phyloP scores from a whole-genome alignment of 2,797 vertebrate genomes.

The Epinephelus coioides region DNA sequence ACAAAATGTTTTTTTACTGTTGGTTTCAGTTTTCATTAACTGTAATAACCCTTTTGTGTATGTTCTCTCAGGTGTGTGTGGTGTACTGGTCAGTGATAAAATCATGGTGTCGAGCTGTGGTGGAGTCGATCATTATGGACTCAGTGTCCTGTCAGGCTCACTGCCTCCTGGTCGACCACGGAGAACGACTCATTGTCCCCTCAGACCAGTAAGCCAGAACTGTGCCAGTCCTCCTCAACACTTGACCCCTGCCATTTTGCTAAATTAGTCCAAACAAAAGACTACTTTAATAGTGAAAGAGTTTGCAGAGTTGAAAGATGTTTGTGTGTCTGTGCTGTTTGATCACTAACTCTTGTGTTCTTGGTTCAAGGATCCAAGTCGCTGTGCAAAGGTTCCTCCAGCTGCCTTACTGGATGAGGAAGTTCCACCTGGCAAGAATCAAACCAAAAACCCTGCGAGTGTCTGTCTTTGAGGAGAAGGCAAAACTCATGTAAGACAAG shows the following conservation, averaged over 20 bases:
- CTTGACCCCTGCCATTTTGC: neutral
- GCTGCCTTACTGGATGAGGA: constrained; percentile 90
- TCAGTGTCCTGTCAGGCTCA: constrained; percentile 43
- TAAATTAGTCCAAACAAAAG: neutral
- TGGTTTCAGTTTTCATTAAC: too few relatives aligned
- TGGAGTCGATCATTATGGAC: constrained; percentile 75
- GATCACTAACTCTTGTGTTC: neutral
- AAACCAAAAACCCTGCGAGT: constrained; percentile 88
- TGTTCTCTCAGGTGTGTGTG: constrained; percentile 78
- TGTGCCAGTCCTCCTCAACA: neutral
- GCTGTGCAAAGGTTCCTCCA: constrained; percentile 85
- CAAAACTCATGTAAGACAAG: constrained; percentile 88
- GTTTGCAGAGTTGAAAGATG: neutral
- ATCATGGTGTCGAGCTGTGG: constrained; percentile 83
- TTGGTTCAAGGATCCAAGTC: constrained; percentile 84
- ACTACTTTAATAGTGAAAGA: neutral
- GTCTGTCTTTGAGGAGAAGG: constrained; percentile 80
- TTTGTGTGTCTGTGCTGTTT: neutral
- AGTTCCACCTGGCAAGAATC: constrained; percentile 87
- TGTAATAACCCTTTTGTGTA: neutral
- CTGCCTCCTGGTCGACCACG: constrained; percentile 84
- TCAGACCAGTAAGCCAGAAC: constrained; percentile 75
- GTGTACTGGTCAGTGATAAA: constrained; percentile 76
- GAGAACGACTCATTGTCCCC: constrained; percentile 72
- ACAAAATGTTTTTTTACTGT: too few relatives aligned